phyloP scores from a whole-genome alignment of 1,140 invertebrate genomes.

The Kradibia gibbosae region DNA sequence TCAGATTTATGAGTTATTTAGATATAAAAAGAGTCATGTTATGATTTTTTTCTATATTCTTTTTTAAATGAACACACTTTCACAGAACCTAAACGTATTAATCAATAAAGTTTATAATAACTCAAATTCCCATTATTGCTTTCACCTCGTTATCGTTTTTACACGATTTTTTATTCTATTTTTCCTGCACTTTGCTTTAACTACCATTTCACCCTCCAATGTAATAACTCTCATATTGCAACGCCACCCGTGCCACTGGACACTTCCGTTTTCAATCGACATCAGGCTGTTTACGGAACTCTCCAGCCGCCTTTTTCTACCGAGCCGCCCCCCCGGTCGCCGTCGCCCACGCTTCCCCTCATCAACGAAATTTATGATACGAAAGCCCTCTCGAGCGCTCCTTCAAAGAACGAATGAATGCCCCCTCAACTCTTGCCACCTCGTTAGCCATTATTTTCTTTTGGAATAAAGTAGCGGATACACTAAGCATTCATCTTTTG shows the following conservation, averaged over 20 bases:
- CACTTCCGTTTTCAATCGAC: conserved; percentile 57
- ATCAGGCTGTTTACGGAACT: conserved; percentile 60
- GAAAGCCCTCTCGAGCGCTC: conserved; percentile 49
- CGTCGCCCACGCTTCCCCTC: no score
- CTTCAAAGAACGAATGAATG: conserved; percentile 37
- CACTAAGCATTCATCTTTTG: neutral
- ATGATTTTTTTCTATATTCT: no score
- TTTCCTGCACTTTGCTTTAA: neutral
- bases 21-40: no score
- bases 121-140: neutral
- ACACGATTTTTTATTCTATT: neutral
- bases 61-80: no score
- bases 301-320: conserved; percentile 45
- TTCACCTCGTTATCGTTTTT: neutral
- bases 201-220: neutral
- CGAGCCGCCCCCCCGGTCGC: conserved; percentile 29
- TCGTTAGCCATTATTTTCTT: conserved; percentile 23
- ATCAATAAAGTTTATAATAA: neutral
- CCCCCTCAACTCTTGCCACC: neutral
- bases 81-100: no score
- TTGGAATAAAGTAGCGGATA: conserved; percentile 12
- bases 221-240: conserved; percentile 58
- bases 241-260: conserved; percentile 38
- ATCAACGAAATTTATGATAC: conserved; percentile 56
- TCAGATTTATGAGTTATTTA: no score